These are phyloP conservation scores for Lepus europaeus DNA, from an alignment of 2,113 vertebrate genomes.

Conservation along the genomic window DNA sequence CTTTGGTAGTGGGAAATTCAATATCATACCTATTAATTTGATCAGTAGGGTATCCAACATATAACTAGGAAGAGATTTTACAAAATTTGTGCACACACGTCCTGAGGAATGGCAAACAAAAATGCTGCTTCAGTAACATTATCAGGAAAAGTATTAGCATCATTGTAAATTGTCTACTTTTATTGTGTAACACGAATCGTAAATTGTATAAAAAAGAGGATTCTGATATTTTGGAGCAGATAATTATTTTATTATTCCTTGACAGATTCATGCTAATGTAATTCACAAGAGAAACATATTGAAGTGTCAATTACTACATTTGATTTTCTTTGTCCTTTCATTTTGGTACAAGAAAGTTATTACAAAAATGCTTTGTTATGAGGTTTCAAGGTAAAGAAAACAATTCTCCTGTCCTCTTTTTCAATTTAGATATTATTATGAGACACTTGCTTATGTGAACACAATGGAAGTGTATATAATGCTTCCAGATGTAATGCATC, in stretches of 20 bases:
- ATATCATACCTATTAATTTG: neutral
- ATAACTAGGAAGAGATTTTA: neutral
- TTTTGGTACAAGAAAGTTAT: neutral
- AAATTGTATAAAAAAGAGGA: neutral
- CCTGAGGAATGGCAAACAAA: neutral
- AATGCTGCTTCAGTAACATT: neutral
- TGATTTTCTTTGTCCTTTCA: neutral
- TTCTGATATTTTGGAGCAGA: neutral
- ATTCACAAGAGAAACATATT: neutral
- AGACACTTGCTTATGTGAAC: neutral
- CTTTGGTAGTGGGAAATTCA: neutral
- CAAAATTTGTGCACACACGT: neutral
- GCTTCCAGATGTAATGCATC: neutral
- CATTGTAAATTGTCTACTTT: neutral
- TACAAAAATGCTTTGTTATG: neutral
- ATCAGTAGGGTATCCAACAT: neutral
- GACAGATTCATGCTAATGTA: neutral
- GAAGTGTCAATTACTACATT: neutral
- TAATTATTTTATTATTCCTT: neutral
- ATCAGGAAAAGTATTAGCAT: neutral
- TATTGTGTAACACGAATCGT: neutral
- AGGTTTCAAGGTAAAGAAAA: conserved; percentile 5
- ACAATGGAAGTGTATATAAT: neutral
- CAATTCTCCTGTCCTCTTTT: neutral
- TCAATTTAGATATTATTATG: neutral